phyloP scores from a whole-genome alignment of 2,113 vertebrate species.

The Butorides virescens region DNA sequence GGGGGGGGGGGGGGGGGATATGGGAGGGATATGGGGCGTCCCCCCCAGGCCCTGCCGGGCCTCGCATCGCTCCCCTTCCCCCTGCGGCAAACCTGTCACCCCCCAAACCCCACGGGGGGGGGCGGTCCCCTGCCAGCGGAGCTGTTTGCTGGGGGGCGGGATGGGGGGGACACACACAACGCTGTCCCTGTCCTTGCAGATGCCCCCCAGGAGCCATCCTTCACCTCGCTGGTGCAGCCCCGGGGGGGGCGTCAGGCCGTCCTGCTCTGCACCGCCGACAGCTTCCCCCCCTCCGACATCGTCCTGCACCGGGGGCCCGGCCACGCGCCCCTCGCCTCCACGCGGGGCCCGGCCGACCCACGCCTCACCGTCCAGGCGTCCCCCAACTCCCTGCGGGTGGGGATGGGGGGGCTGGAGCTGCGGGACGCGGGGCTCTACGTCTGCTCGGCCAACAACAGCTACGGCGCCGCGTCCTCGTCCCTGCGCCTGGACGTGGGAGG shows the following conservation, averaged over 20 bases:
- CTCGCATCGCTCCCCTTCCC: background rate
- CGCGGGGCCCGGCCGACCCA: accelerated
- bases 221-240: slow-evolving; percentile 59
- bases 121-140: background rate
- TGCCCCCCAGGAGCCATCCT: slow-evolving; percentile 39
- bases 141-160: accelerated
- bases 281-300: slow-evolving; percentile 55
- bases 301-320: background rate
- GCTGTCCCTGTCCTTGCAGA: slow-evolving; percentile 34
- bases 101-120: background rate
- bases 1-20: no score
- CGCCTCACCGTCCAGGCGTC: background rate
- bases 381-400: slow-evolving; percentile 62
- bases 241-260: background rate
- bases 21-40: no score
- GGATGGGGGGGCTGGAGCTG: background rate
- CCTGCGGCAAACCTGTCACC: no score
- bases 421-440: slow-evolving; percentile 20
- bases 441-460: slow-evolving; percentile 66
- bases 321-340: background rate
- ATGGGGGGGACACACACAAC: accelerated
- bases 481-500: slow-evolving; percentile 16
- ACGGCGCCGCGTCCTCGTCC: background rate
- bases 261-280: slow-evolving; percentile 71
- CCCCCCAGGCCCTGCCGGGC: no score